A percentile compares a stretch with the other conserved stretches of the same genome.
Conservation (phyloP, 2,888 invertebrate species). For the Melanostoma mellinum region DNA sequence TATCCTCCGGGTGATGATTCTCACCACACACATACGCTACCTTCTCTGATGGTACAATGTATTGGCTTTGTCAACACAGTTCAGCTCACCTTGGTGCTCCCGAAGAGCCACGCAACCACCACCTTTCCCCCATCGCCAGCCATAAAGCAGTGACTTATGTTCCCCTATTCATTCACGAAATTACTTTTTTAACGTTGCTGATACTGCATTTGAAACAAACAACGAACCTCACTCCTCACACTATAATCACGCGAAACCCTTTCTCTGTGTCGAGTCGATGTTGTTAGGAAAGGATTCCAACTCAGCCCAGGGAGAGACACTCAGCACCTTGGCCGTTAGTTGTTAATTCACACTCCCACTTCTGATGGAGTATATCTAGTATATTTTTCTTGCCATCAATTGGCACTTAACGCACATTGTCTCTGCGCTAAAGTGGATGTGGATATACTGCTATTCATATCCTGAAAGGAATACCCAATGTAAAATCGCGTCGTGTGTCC, state of each 20-base stretch:
- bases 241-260: slow-evolving; percentile 4
- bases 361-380: slow-evolving; percentile 6
- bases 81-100: slow-evolving; percentile 39
- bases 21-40: slow-evolving; percentile 13
- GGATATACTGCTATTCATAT: slow-evolving; percentile 43
- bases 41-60: no score
- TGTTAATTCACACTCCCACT: slow-evolving; percentile 34
- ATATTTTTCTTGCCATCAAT: slow-evolving; percentile 59
- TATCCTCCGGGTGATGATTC: slow-evolving; percentile 40
- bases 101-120: slow-evolving; percentile 8
- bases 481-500: slow-evolving; percentile 28
- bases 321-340: slow-evolving; percentile 49
- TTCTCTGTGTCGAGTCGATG: slow-evolving; percentile 1
- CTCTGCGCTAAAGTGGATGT: slow-evolving; percentile 34
- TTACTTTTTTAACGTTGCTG: slow-evolving; percentile 49
- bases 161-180: slow-evolving; percentile 62
- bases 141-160: slow-evolving; percentile 53
- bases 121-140: slow-evolving; percentile 1
- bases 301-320: neutral
- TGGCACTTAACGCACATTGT: slow-evolving; percentile 71
- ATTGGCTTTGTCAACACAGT: slow-evolving; percentile 44
- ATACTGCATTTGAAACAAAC: slow-evolving; percentile 29
- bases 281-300: neutral
- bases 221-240: neutral
- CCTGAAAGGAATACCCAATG: slow-evolving; percentile 43